phyloP scores from a whole-genome alignment of 2,888 invertebrate genomes.

The Glomeris marginata region DNA sequence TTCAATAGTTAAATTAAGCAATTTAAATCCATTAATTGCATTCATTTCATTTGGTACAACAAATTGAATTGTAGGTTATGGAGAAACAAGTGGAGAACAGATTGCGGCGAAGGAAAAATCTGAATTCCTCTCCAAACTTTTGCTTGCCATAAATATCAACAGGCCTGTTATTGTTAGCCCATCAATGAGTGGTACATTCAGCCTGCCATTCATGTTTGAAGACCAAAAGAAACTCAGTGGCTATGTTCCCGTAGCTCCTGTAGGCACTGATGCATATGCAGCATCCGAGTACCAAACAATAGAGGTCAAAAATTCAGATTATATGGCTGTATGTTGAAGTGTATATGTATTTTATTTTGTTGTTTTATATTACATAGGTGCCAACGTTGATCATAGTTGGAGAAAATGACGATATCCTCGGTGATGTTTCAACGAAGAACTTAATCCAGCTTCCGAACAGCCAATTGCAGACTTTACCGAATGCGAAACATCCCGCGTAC shows the following conservation, averaged over 20 bases:
- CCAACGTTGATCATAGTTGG: slow-evolving; percentile 35
- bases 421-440: slow-evolving; percentile 24
- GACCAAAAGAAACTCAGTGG: slow-evolving; percentile 27
- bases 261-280: slow-evolving; percentile 22
- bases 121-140: slow-evolving; percentile 24
- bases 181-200: slow-evolving; percentile 35
- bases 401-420: slow-evolving; percentile 29
- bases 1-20: slow-evolving; percentile 15
- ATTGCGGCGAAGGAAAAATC: slow-evolving; percentile 17
- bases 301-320: slow-evolving; percentile 18
- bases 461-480: slow-evolving; percentile 25
- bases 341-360: not conserved
- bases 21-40: not conserved
- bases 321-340: not conserved
- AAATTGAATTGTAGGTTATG: slow-evolving; percentile 23
- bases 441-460: slow-evolving; percentile 29
- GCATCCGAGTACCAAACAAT: slow-evolving; percentile 19
- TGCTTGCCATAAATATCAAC: slow-evolving; percentile 23
- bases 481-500: slow-evolving; percentile 34
- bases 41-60: not conserved
- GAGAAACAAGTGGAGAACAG: slow-evolving; percentile 19
- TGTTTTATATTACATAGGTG: slow-evolving; percentile 23
- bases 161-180: slow-evolving; percentile 33
- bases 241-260: slow-evolving; percentile 32
- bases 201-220: slow-evolving; percentile 30